Evolutionary conservation across 1,140 invertebrate species (phyloP).

Genomic region (Laodelphax striatellus): DNA sequence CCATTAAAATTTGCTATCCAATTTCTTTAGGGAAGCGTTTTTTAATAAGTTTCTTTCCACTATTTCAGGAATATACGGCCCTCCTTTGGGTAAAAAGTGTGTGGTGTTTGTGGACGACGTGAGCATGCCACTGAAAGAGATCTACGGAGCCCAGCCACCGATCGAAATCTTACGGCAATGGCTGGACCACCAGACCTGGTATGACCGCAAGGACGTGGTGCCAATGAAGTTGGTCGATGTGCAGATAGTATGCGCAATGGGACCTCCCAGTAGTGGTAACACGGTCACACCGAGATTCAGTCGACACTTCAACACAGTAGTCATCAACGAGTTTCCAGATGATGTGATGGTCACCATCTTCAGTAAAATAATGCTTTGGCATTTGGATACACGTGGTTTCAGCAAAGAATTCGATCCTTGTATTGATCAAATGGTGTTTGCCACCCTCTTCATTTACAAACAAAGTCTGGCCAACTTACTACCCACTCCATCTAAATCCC

Average conservation of each 20-base stretch:
- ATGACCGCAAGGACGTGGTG: constrained; percentile 72
- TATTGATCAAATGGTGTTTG: constrained; percentile 76
- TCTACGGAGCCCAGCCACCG: constrained; percentile 83
- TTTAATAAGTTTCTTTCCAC: not conserved
- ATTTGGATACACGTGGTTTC: constrained; percentile 87
- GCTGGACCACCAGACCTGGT: constrained; percentile 85
- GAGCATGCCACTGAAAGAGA: constrained; percentile 80
- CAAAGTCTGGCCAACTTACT: constrained; percentile 67
- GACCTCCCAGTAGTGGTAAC: constrained; percentile 69
- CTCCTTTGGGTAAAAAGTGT: constrained; percentile 77
- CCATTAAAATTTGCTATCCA: too few relatives aligned
- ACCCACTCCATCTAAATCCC: constrained; percentile 83
- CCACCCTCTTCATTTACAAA: constrained; percentile 81
- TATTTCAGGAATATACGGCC: constrained; percentile 67
- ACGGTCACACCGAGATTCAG: constrained; percentile 77
- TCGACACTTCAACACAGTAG: constrained; percentile 78
- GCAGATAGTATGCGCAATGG: constrained; percentile 81
- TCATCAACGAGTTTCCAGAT: constrained; percentile 85
- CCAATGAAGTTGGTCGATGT: constrained; percentile 81
- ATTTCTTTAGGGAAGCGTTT: too few relatives aligned
- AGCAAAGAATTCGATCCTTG: constrained; percentile 90
- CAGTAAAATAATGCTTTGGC: constrained; percentile 85
- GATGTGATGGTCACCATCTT: constrained; percentile 78
- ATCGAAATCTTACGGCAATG: constrained; percentile 84
- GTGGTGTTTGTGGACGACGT: constrained; percentile 91